Conservation (phyloP, 2,888 invertebrate species). For the Julus scanicus region DNA sequence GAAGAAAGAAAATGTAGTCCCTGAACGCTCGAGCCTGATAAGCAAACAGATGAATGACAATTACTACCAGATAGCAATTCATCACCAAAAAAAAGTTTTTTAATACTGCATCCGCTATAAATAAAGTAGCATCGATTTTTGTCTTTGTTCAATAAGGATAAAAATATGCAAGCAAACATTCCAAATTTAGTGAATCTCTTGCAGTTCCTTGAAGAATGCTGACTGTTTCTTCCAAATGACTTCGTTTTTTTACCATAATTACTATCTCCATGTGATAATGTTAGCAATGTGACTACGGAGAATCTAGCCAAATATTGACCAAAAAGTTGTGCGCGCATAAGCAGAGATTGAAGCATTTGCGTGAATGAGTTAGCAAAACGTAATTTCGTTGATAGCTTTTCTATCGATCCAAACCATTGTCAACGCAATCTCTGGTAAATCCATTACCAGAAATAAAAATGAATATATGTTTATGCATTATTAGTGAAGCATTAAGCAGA, state of each 20-base stretch:
- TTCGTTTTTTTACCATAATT: not conserved
- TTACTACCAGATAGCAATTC: not conserved
- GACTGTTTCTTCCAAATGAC: not conserved
- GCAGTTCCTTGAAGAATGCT: not conserved
- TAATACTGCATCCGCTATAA: not conserved
- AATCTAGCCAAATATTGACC: slow-evolving; percentile 43
- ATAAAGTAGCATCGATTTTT: not conserved
- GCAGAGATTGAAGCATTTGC: not conserved
- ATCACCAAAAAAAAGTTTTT: not conserved
- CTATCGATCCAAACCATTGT: slow-evolving; percentile 25
- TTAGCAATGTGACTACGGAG: not conserved
- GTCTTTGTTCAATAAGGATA: slow-evolving; percentile 12
- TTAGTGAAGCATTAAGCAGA: slow-evolving; percentile 9
- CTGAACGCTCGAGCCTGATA: not conserved
- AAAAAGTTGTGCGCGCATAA: not conserved
- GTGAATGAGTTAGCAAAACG: slow-evolving; percentile 12
- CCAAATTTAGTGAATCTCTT: slow-evolving; percentile 49
- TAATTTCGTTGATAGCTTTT: slow-evolving; percentile 44
- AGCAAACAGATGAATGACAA: not conserved
- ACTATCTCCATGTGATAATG: not conserved
- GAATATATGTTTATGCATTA: not conserved
- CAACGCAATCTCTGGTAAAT: slow-evolving; percentile 4
- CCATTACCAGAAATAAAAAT: slow-evolving; percentile 7
- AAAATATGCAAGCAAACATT: not conserved
- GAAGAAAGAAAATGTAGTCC: not conserved